Evolutionary conservation across 2,797 vertebrate species (phyloP).

Genomic region (Paramormyrops hopkinsi): DNA sequence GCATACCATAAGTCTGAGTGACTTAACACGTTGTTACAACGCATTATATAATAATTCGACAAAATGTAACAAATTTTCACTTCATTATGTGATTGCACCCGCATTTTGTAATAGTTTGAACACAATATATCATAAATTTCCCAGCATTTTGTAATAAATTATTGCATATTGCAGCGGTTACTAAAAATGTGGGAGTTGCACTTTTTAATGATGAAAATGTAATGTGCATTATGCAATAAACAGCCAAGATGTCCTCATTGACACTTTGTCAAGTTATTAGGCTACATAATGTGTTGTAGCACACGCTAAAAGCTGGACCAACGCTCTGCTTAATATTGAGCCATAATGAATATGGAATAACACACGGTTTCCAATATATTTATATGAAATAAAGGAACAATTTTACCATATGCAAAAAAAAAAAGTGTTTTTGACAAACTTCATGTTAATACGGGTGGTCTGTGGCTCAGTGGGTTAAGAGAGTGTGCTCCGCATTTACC

Average conservation of each 20-base stretch:
- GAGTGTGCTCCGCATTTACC: not conserved
- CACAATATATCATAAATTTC: not conserved
- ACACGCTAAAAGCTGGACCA: not conserved
- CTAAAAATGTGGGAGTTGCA: not conserved
- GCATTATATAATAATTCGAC: not conserved
- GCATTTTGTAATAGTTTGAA: not conserved
- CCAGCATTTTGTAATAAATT: not conserved
- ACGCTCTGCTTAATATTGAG: not conserved
- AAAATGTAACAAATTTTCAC: not conserved
- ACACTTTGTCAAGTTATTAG: not conserved
- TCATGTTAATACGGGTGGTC: not conserved
- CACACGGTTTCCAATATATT: not conserved
- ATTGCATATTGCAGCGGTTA: not conserved
- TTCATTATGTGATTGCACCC: not conserved
- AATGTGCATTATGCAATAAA: not conserved
- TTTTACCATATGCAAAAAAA: not conserved
- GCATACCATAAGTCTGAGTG: not conserved
- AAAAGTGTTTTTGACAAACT: not conserved
- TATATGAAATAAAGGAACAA: not conserved
- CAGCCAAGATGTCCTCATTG: not conserved
- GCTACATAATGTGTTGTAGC: not conserved
- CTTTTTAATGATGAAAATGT: not conserved
- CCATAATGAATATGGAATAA: not conserved
- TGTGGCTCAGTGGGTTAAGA: not conserved
- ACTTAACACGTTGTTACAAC: not conserved